Evolutionary conservation across 2,888 invertebrate species (phyloP), one percentile per base, ranked within the genome.

Genomic region (Drosophila anceps): DNA sequence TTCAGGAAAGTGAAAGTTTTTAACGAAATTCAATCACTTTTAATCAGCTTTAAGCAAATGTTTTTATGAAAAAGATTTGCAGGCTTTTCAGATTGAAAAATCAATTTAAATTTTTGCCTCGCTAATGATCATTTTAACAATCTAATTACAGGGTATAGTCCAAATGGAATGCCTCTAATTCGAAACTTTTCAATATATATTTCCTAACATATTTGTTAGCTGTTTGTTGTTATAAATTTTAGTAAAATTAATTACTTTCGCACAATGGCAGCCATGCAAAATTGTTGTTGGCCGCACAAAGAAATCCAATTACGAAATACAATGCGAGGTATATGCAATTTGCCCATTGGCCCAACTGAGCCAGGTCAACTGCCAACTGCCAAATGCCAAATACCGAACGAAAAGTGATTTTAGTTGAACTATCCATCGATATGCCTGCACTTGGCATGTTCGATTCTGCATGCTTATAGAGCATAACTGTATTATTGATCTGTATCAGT

Each of bases 301-400:
- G 71, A 75, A 71, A 79, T 78, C 71, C 79, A 78, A 78, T 79
- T 79, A 79, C 39, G 51, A 31, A 1, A 2, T 18, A 24, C 37
- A 46, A 46, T 39, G 66, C 37, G 65, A 31, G 31, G 55, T 46
- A 66, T 60, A 70, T 60, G 62, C 60, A 53, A 18, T 39, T 27
- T 60, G 63, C 29, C 54, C 67, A 55, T 67, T 60, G 29, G 50
- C 46, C 46, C 46, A 46, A 8, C 31, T 13, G 31, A 63, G 35
- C 51, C 57, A 24, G 77, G 72, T 57, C 76, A 76, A 67, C 41
- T 63, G 62, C 57, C 57, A 39, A 39, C 7, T 57, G 65, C 51
- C 57, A 48, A 35, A 9, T 51, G 46, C 29, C 48, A 59, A 51
- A 50, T 55, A 43, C 44, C 69, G 35, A 60, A 10, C 48, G 62